Conservation (phyloP, 2,797 vertebrate species). For the Sparus aurata region DNA sequence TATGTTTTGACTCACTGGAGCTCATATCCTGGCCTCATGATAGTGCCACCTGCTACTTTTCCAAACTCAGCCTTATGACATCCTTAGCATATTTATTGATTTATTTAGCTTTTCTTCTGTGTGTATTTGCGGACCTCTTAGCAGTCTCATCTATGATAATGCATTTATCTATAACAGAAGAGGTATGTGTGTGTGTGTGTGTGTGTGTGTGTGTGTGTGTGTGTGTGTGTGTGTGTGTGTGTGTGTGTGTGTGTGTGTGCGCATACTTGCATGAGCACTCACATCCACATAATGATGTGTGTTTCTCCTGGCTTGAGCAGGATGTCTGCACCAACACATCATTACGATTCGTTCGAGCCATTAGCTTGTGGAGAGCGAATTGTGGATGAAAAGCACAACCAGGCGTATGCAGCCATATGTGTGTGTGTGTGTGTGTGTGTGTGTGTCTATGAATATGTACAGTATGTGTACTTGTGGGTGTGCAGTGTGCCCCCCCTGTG, state of each 20-base stretch:
- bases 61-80: slow-evolving; percentile 39
- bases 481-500: slow-evolving; percentile 58
- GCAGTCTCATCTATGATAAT: slow-evolving; percentile 48
- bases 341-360: slow-evolving; percentile 71
- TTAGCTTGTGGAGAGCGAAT: slow-evolving; percentile 68
- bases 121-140: slow-evolving; percentile 43
- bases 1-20: slow-evolving; percentile 72
- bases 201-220: slow-evolving; percentile 42
- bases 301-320: slow-evolving; percentile 70
- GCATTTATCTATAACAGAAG: slow-evolving; percentile 58
- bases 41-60: slow-evolving; percentile 47
- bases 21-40: slow-evolving; percentile 72
- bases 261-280: slow-evolving; percentile 42
- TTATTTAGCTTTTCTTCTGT: slow-evolving; percentile 46
- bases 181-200: slow-evolving; percentile 42
- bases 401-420: neutral
- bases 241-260: slow-evolving; percentile 43
- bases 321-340: slow-evolving; percentile 77
- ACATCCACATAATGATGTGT: slow-evolving; percentile 56
- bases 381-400: slow-evolving; percentile 66
- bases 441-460: slow-evolving; percentile 54
- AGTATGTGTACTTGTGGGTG: slow-evolving; percentile 54
- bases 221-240: slow-evolving; percentile 42
- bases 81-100: slow-evolving; percentile 62
- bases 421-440: neutral